Evolutionary conservation across 2,797 vertebrate species (phyloP).

Genomic region (Prionace glauca): DNA sequence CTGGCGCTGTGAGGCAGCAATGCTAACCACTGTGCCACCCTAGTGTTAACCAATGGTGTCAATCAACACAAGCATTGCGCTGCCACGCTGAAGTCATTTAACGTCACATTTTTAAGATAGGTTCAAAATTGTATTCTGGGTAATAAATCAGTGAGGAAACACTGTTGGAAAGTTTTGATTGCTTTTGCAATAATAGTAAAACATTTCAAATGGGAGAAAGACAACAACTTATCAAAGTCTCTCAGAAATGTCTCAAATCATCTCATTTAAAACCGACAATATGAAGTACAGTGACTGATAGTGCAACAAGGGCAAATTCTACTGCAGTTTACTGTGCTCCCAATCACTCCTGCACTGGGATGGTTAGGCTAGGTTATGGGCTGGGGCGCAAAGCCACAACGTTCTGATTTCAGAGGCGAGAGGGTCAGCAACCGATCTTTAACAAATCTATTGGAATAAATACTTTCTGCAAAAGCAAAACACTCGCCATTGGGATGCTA

Average conservation of each 20-base stretch:
- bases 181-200: neutral
- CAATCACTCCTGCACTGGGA: too few relatives aligned
- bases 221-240: neutral
- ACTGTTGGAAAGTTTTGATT: neutral
- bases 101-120: neutral
- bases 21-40: too few relatives aligned
- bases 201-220: neutral
- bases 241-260: constrained; percentile 1
- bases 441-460: neutral
- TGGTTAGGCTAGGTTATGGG: neutral
- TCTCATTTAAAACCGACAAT: neutral
- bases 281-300: neutral
- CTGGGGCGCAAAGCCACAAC: neutral
- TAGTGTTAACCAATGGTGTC: constrained; percentile 46
- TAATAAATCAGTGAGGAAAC: neutral
- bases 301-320: neutral
- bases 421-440: neutral
- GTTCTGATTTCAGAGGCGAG: neutral
- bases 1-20: too few relatives aligned
- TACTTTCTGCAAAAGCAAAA: neutral
- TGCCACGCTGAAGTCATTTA: neutral
- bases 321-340: neutral
- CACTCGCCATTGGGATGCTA: neutral
- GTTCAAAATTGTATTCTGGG: neutral
- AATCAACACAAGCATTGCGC: constrained; percentile 45